Base-by-base conservation (phyloP, 2,888 invertebrate species). In the Phengaris alcon region DNA sequence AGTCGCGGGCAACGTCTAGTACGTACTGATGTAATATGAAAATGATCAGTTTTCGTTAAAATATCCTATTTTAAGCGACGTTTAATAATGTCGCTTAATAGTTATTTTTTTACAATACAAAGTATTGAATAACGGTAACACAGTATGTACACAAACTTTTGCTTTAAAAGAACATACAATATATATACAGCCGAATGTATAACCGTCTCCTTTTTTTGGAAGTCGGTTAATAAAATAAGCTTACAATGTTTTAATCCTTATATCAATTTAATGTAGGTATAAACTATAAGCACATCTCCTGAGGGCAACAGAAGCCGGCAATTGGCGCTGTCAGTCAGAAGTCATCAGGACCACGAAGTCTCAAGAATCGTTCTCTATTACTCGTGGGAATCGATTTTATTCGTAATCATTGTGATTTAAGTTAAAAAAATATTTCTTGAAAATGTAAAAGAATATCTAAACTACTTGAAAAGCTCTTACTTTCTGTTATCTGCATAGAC, bases 331-430 rank as follows among this genome's bases (percentile, higher is more conserved):
- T 64, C 64, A 64, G 64, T 12, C 64, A 52, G 8, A 2, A 35
- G 35, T 15, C 15, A 57, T 15, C 15, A 57, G 15, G 15, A 22
- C 15, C 59, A 59, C 59, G 59, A 22, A 59, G 57, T 57, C 15
- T 35, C 35, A 35, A 57, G 59, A 59, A 59, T 77, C 73, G 75
- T 77, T 77, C 73, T 57, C 52, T 22, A 74, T 69, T 76, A 72
- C 76, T 77, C 79, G 77, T 79, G 79, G 77, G 79, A 79, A 79
- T 79, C 79, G 79, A 79, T 77, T 79, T 72, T 55, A 75, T 64
- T 64, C 13, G 64, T 35, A 64, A 44, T 64, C 64, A 64, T 64
- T 44, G 44, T 64, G 35, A 44, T 64, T 64, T 64, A 12, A 12
- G 35, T 35, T 44, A 64, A 12, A 22, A 10, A 7, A 3, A 6